A percentile compares a stretch with the other conserved stretches of the same genome.
phyloP scores from a whole-genome alignment of 2,888 invertebrate species.

The Stegophylla sp. region DNA sequence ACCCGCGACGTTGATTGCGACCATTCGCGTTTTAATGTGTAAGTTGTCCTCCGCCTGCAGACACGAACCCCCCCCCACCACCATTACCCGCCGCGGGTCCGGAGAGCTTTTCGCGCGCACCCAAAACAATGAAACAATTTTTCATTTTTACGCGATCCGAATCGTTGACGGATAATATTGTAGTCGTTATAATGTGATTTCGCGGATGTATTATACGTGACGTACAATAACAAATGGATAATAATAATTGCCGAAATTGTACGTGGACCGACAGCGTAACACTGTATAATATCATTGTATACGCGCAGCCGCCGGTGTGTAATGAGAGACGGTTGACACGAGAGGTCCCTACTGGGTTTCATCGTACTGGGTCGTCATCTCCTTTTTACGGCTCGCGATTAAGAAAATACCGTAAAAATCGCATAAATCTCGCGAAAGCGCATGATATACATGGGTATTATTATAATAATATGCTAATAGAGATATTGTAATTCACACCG shows the following conservation, averaged over 20 bases:
- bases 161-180: neutral
- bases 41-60: neutral
- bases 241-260: neutral
- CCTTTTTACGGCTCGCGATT: neutral
- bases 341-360: too few relatives aligned
- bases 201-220: too few relatives aligned
- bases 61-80: neutral
- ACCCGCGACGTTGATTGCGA: conserved; percentile 1
- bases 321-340: too few relatives aligned
- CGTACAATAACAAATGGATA: neutral
- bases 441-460: neutral
- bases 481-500: too few relatives aligned
- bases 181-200: too few relatives aligned
- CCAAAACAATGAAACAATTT: neutral
- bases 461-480: too few relatives aligned
- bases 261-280: too few relatives aligned
- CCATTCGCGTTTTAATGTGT: neutral
- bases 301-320: neutral
- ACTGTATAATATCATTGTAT: neutral
- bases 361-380: too few relatives aligned
- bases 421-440: neutral
- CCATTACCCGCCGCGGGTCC: neutral
- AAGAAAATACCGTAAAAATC: neutral
- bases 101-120: neutral
- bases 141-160: neutral